Evolutionary conservation across 2,113 vertebrate species (phyloP), one percentile per base, ranked within the genome.

Genomic region (Lepus americanus): DNA sequence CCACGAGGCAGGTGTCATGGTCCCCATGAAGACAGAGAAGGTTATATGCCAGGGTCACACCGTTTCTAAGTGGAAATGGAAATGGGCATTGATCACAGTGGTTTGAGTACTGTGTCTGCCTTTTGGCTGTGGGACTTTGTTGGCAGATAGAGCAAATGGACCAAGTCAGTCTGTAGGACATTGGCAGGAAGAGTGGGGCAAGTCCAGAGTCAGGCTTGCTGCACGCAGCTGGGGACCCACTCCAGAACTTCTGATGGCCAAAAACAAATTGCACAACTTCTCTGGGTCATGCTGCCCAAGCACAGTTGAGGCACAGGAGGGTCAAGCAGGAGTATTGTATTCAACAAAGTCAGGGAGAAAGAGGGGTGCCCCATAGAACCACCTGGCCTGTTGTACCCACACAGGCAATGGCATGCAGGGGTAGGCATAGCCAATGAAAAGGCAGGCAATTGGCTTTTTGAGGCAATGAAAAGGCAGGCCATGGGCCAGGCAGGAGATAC

Each of bases 341-440:
- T 23, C 1, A 64, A n/a, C 23, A 27, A 36, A 14, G 25, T 6
- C 31, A 5, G 11, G 49, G 13, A 44, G 3, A 59, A 11, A 6
- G 49, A 39, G 8, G 51, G 13, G 13, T 4, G 12, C 23, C 19
- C 27, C 39, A 81, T 19, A 51, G 33, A 22, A 6, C 27, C 55
- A 59, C 55, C 55, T n/a, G 6, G n/a, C 9, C 20, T 77, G 10
- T 11, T 6, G 11, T 2, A n/a, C 7, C 20, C 20, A 8, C n/a
- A 0, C 3, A 53, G 11, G 14, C 11, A 39, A 7, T 12, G 12
- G 5, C 33, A n/a, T 20, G 3, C 1, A 2, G 49, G 12, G 4
- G 0, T 23, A 9, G 33, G 13, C 23, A 14, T 17, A 27, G 63
- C 13, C 27, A 29, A 51, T n/a, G 31, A 51, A 72, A n/a, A 59